These are phyloP conservation scores for Scaptomyza pallida DNA, from an alignment of 1,140 invertebrate genomes.

Conservation along the genomic window DNA sequence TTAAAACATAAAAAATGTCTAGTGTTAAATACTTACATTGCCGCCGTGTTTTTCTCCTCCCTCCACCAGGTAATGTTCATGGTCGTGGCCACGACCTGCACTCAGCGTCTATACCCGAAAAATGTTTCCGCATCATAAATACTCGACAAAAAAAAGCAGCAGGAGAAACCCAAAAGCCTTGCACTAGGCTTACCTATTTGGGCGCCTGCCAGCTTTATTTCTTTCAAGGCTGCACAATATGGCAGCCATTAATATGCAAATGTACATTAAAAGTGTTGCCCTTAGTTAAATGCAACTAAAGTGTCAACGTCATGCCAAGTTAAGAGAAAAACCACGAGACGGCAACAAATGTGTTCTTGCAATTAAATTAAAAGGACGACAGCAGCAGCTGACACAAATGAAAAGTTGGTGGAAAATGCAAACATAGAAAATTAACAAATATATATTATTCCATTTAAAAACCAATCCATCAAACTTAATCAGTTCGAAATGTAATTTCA, in stretches of 20 bases:
- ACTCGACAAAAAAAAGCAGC: not conserved
- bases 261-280: conserved; percentile 45
- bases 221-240: conserved; percentile 10
- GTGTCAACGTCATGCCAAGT: conserved; percentile 39
- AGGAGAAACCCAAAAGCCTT: not conserved
- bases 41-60: conserved; percentile 24
- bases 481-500: no score
- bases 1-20: not conserved
- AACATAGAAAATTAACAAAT: no score
- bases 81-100: conserved; percentile 24
- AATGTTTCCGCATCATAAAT: conserved; percentile 6
- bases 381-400: conserved; percentile 5
- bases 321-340: conserved; percentile 17
- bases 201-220: not conserved
- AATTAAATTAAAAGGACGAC: conserved; percentile 68
- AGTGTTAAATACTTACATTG: conserved; percentile 31
- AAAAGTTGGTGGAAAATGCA: no score
- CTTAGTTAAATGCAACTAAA: not conserved
- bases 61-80: conserved; percentile 34
- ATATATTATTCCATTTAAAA: no score
- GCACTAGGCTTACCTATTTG: not conserved
- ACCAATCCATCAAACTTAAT: no score
- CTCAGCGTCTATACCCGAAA: not conserved
- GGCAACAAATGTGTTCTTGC: conserved; percentile 25
- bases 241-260: conserved; percentile 53